Evolutionary conservation across 2,113 vertebrate species (phyloP).

Genomic region (Regulus satrapa): DNA sequence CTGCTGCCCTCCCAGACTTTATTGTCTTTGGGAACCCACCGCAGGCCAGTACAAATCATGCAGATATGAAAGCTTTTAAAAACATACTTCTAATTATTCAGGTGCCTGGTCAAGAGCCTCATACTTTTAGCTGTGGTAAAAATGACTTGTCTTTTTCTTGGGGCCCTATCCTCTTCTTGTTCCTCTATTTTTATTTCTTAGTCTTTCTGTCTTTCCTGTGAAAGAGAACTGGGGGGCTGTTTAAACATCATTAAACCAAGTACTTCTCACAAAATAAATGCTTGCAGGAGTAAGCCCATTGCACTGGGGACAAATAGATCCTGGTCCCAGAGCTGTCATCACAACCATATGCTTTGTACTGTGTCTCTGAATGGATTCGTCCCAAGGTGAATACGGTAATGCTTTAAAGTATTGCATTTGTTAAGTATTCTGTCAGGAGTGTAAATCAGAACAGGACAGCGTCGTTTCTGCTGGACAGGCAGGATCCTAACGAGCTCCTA

Average conservation of each 20-base stretch:
- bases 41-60: not conserved
- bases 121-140: not conserved
- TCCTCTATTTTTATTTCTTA: not conserved
- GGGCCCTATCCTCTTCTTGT: not conserved
- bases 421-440: constrained; percentile 60
- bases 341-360: constrained; percentile 41
- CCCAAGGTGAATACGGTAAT: constrained; percentile 30
- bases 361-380: constrained; percentile 19
- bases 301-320: constrained; percentile 55
- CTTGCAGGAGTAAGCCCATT: not conserved
- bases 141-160: not conserved
- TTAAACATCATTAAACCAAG: constrained; percentile 23
- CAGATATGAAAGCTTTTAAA: not conserved
- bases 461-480: not conserved
- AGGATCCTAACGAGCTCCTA: not conserved
- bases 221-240: not conserved
- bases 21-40: not conserved
- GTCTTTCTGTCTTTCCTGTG: not conserved
- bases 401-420: constrained; percentile 68
- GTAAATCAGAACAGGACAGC: constrained; percentile 50
- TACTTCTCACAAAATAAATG: not conserved
- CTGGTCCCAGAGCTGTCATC: constrained; percentile 60
- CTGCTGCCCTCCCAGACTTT: not conserved
- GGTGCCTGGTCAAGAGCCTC: not conserved
- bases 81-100: not conserved